Evolutionary conservation across 2,888 invertebrate genomes (phyloP).

Genomic region (Harpalus rubripes): DNA sequence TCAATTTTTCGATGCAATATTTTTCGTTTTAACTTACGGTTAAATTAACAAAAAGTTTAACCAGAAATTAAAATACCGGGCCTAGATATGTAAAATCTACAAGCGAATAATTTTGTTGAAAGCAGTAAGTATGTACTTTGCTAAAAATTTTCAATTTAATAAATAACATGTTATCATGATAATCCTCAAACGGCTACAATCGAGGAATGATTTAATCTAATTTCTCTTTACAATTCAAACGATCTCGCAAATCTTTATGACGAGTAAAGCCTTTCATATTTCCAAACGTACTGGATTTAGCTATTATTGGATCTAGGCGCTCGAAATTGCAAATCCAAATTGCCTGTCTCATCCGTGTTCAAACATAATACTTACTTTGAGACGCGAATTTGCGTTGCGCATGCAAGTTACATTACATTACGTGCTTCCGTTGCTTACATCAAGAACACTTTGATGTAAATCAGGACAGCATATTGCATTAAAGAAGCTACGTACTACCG

Average conservation of each 20-base stretch:
- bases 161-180: not conserved
- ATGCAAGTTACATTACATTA: slow-evolving; percentile 53
- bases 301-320: slow-evolving; percentile 48
- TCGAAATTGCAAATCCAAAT: slow-evolving; percentile 59
- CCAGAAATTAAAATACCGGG: no score
- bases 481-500: slow-evolving; percentile 54
- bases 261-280: slow-evolving; percentile 44
- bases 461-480: slow-evolving; percentile 62
- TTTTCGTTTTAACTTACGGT: no score
- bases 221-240: slow-evolving; percentile 55
- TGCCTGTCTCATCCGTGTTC: slow-evolving; percentile 54
- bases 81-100: not conserved
- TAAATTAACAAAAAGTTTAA: no score
- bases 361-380: slow-evolving; percentile 60
- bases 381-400: slow-evolving; percentile 37
- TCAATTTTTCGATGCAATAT: no score
- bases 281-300: slow-evolving; percentile 49
- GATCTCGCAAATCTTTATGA: slow-evolving; percentile 42
- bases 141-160: slow-evolving; percentile 55
- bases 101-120: slow-evolving; percentile 48
- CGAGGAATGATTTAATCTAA: slow-evolving; percentile 43
- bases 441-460: slow-evolving; percentile 63
- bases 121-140: not conserved
- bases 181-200: not conserved
- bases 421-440: slow-evolving; percentile 49